These are phyloP conservation scores for Sinonovacula constricta DNA, from an alignment of 1,140 invertebrate genomes.

Conservation along the genomic window DNA sequence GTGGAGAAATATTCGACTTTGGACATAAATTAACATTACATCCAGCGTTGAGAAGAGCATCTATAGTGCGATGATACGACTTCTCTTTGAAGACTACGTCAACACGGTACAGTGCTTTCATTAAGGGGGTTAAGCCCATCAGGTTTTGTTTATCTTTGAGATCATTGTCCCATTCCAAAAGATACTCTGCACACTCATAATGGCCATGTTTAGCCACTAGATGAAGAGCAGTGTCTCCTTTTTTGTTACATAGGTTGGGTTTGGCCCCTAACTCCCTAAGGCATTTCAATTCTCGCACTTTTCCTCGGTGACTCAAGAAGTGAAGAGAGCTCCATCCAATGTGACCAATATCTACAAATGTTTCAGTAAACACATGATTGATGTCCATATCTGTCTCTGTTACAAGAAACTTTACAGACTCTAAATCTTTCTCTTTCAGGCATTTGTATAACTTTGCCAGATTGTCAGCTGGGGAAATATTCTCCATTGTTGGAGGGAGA, in stretches of 20 bases:
- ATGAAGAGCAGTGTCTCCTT: conserved; percentile 62
- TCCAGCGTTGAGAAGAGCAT: conserved; percentile 51
- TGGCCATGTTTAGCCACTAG: conserved; percentile 62
- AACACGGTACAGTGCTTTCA: conserved; percentile 60
- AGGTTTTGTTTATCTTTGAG: conserved; percentile 61
- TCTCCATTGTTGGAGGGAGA: too few species aligned
- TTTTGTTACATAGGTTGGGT: conserved; percentile 54
- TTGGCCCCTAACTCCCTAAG: conserved; percentile 56
- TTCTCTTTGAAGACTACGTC: conserved; percentile 52
- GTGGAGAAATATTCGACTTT: conserved; percentile 52
- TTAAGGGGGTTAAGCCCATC: conserved; percentile 63
- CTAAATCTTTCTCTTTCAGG: conserved; percentile 53
- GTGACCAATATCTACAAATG: conserved; percentile 52
- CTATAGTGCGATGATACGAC: conserved; percentile 56
- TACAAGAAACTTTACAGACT: conserved; percentile 46
- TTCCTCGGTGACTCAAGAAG: conserved; percentile 56
- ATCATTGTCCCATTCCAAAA: conserved; percentile 43
- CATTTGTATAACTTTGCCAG: conserved; percentile 46
- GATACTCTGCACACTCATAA: conserved; percentile 52
- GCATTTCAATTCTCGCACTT: conserved; percentile 39
- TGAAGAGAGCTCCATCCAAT: conserved; percentile 57
- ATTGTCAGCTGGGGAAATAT: conserved; percentile 25
- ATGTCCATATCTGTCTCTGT: conserved; percentile 48
- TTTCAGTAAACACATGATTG: conserved; percentile 60
- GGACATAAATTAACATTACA: conserved; percentile 64